Evolutionary conservation across 2,113 vertebrate genomes (phyloP), one percentile per base, ranked within the genome.

Genomic region (Orcinus orca): DNA sequence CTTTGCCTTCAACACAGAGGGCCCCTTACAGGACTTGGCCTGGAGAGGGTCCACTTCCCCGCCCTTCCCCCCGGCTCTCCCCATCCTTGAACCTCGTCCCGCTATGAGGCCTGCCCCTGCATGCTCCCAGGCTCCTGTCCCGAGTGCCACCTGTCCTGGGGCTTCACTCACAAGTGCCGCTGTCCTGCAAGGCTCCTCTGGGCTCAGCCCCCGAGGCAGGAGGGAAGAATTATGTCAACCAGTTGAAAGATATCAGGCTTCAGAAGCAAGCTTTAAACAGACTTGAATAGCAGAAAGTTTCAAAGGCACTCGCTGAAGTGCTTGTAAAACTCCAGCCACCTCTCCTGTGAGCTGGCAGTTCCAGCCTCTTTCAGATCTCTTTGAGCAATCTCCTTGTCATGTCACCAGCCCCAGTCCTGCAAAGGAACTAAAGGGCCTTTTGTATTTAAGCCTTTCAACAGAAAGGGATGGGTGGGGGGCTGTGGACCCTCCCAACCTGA

Each of bases 81-180:
- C 70, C 47, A 74, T 31, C 91, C 91, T 92, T 77, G 50, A 93
- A 15, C 63, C 53, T 62, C 53, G 1, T 71, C 50, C 70, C 13
- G 4, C 53, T 58, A 47, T 0, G 0, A 90, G 68, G 31, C 82
- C 88, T 7, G 0, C 74, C 77, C 93, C 58, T 8, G 12, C 23
- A 1, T 71, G 73, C 71, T 71, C 90, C n/a, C 8, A 77, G 92
- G 77, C 92, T 88, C 26, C 77, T 4, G 47, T 95, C 89, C 95
- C 41, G 5, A 44, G 33, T 33, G 55, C 87, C 96, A 96, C 91
- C 97, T 97, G 98, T 98, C 92, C 62, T 53, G 70, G 41, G 76
- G 90, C 96, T 93, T 98, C 97, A 97, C 93, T 97, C 53, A 95
- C 97, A 97, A 98, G 95, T 80, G 73, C 88, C 31, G 18, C 87